Conservation (phyloP, 1,140 invertebrate species). For the Ips nitidus region DNA sequence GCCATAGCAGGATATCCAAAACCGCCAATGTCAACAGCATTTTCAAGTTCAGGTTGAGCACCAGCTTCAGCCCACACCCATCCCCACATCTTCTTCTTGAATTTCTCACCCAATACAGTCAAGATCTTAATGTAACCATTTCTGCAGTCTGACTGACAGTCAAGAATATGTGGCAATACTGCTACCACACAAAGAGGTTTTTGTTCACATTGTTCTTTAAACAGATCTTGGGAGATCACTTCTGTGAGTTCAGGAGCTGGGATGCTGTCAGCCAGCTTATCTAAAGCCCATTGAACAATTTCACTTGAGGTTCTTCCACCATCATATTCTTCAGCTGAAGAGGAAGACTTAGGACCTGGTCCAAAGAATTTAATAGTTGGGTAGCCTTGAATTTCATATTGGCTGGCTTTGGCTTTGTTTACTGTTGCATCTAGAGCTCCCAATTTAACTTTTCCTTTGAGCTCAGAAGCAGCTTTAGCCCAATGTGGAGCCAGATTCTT, state of each 20-base stretch:
- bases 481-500: slow-evolving; percentile 95
- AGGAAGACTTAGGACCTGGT: slow-evolving; percentile 75
- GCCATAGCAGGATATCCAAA: slow-evolving; percentile 94
- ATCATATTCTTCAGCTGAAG: slow-evolving; percentile 75
- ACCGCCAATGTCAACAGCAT: slow-evolving; percentile 89
- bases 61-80: slow-evolving; percentile 51
- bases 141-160: slow-evolving; percentile 94
- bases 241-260: slow-evolving; percentile 87
- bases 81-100: slow-evolving; percentile 96
- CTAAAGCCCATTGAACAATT: slow-evolving; percentile 88
- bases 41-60: slow-evolving; percentile 72
- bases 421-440: slow-evolving; percentile 97
- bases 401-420: slow-evolving; percentile 74
- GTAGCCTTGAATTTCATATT: slow-evolving; percentile 87
- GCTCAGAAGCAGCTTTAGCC: slow-evolving; percentile 82
- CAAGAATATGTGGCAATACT: slow-evolving; percentile 94
- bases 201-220: slow-evolving; percentile 78
- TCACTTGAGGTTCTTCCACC: slow-evolving; percentile 90
- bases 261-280: slow-evolving; percentile 84
- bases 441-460: slow-evolving; percentile 73
- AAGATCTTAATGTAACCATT: slow-evolving; percentile 84
- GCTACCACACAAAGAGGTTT: slow-evolving; percentile 92
- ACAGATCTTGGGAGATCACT: slow-evolving; percentile 61
- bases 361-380: slow-evolving; percentile 97
- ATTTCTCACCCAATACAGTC: slow-evolving; percentile 82